Evolutionary conservation across 2,113 vertebrate genomes (phyloP).

Genomic region (Amblyopsis rosae): DNA sequence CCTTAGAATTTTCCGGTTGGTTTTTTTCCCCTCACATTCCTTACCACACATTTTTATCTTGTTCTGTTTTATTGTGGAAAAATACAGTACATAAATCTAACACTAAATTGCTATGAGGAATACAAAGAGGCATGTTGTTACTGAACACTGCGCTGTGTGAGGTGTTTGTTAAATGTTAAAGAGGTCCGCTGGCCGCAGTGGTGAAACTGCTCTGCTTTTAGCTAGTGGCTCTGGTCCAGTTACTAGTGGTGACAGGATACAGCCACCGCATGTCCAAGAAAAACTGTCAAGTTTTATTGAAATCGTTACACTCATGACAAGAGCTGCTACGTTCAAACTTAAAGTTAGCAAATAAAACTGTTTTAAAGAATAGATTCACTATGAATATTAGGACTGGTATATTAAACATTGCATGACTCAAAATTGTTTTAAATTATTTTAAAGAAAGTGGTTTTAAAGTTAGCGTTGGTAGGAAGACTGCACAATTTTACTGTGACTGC

Average conservation of each 20-base stretch:
- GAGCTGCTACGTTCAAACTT: background rate
- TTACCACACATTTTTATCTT: slow-evolving; percentile 9
- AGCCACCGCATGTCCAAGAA: background rate
- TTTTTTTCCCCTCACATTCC: background rate
- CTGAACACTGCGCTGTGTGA: background rate
- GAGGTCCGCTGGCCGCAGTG: background rate
- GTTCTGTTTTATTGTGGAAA: background rate
- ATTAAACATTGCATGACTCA: background rate
- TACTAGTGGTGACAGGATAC: background rate
- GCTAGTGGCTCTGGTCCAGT: background rate
- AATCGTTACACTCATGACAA: too few species aligned
- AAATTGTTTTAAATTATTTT: too few species aligned
- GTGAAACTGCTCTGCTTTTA: background rate
- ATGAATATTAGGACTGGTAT: background rate
- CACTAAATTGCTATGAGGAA: background rate
- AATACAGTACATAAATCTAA: background rate
- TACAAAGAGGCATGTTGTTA: background rate
- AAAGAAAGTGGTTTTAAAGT: too few species aligned
- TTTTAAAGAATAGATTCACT: background rate
- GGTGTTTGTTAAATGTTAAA: background rate
- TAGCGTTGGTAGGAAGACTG: background rate
- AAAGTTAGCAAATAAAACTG: background rate
- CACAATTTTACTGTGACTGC: background rate
- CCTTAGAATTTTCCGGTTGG: slow-evolving; percentile 8
- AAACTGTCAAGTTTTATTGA: background rate